Evolutionary conservation across 1,140 invertebrate genomes (phyloP).

Genomic region (Drosophila ficusphila): DNA sequence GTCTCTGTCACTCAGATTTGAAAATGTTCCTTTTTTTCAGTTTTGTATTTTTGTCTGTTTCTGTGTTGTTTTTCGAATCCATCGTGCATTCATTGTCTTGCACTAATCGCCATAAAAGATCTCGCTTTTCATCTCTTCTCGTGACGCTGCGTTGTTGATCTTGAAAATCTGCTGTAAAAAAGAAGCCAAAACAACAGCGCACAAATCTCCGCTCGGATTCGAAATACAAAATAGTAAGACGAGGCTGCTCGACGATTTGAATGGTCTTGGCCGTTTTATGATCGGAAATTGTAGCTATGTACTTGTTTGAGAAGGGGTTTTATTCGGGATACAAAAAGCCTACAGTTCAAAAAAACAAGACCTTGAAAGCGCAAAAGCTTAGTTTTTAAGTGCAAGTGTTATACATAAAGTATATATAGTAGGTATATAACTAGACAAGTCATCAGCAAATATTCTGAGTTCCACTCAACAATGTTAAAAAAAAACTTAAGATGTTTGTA

Average conservation of each 20-base stretch:
- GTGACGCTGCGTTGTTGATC: constrained; percentile 81
- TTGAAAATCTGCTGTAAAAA: constrained; percentile 67
- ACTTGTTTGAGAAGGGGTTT: constrained; percentile 5
- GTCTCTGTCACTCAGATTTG: constrained; percentile 59
- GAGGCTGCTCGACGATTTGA: constrained; percentile 24
- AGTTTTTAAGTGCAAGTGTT: no score
- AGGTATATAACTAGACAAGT: no score
- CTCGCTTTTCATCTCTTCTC: constrained; percentile 78
- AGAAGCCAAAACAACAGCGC: constrained; percentile 25
- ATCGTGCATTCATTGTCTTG: constrained; percentile 80
- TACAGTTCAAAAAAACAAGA: constrained; percentile 1
- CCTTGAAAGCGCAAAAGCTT: background rate
- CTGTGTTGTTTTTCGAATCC: constrained; percentile 51
- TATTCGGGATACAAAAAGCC: background rate
- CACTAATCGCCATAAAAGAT: constrained; percentile 74
- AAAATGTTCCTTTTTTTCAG: constrained; percentile 54
- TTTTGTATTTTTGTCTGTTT: constrained; percentile 40
- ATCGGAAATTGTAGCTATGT: constrained; percentile 52
- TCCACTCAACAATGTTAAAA: no score
- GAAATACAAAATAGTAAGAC: constrained; percentile 57
- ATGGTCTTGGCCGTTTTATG: constrained; percentile 29
- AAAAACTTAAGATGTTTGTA: no score
- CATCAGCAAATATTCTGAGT: no score
- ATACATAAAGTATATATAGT: no score
- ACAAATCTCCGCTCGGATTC: constrained; percentile 39